phyloP scores from a whole-genome alignment of 2,113 vertebrate species.

The Tonatia bakeri region DNA sequence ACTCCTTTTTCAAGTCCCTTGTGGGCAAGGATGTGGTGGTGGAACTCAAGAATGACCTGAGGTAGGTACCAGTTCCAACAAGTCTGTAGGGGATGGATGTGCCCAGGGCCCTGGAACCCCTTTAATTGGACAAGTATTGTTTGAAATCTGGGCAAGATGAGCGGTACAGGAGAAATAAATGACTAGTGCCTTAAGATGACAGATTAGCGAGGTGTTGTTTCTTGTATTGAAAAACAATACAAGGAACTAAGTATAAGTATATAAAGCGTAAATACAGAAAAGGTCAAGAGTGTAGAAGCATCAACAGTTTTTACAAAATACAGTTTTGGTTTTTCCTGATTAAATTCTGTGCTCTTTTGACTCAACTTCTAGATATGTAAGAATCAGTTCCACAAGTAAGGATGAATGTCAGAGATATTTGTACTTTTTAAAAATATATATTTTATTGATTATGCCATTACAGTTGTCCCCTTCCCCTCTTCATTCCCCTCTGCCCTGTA shows the following conservation, averaged over 20 bases:
- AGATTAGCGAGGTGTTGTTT: neutral
- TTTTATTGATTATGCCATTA: no score
- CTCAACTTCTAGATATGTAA: neutral
- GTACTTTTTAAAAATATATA: neutral
- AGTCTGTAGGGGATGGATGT: neutral
- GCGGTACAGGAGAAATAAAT: neutral
- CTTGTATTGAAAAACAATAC: neutral
- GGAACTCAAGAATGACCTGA: constrained; percentile 94
- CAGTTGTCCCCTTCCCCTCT: no score
- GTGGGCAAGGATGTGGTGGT: constrained; percentile 96
- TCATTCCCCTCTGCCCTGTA: no score
- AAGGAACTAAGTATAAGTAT: neutral
- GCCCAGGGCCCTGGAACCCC: neutral
- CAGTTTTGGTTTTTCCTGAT: neutral
- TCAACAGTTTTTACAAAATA: neutral
- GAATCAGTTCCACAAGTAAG: neutral
- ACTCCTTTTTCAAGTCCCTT: constrained; percentile 95
- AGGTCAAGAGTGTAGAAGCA: neutral
- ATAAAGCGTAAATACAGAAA: neutral
- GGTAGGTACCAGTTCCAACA: constrained; percentile 76
- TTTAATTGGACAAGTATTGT: neutral
- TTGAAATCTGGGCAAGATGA: neutral
- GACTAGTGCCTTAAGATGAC: neutral
- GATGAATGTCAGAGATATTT: neutral
- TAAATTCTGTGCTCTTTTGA: neutral